Percentiles rank a stretch among this genome's conserved stretches.
phyloP scores from a whole-genome alignment of 2,888 invertebrate genomes.

The Luperina nickerlii region DNA sequence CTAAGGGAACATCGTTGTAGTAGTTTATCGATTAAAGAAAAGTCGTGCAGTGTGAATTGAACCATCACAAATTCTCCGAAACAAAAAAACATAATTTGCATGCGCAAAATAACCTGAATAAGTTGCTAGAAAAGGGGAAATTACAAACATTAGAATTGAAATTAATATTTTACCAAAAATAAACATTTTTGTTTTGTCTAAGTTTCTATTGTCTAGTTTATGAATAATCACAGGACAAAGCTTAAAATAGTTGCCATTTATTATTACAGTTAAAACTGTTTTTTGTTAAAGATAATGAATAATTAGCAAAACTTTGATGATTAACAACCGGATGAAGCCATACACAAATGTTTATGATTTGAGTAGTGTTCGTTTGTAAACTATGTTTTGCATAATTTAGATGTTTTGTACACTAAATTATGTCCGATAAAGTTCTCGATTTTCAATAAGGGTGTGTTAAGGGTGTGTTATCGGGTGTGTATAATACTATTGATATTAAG shows the following conservation, averaged over 20 bases:
- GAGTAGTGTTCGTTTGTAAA: conserved; percentile 27
- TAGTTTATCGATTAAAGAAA: neutral
- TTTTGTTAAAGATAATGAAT: conserved; percentile 40
- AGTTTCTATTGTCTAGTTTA: conserved; percentile 15
- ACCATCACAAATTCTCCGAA: neutral
- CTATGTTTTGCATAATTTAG: conserved; percentile 12
- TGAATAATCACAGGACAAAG: conserved; percentile 8
- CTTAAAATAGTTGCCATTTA: conserved; percentile 20
- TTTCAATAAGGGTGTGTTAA: neutral
- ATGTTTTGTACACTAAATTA: neutral
- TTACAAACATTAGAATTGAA: conserved; percentile 3
- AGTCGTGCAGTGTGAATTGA: neutral
- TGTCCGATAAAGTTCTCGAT: neutral
- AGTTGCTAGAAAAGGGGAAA: neutral
- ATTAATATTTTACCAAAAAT: neutral
- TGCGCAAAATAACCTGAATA: neutral
- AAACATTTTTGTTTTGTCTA: neutral
- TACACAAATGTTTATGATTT: conserved; percentile 23
- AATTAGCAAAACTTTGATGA: conserved; percentile 40
- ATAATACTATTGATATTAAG: neutral
- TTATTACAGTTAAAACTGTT: conserved; percentile 8
- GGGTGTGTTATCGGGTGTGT: too few relatives aligned
- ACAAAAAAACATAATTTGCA: neutral
- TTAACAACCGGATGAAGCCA: conserved; percentile 5
- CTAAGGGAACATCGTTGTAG: neutral